Evolutionary conservation across 2,888 invertebrate genomes (phyloP).

Genomic region (Parnassius apollo): DNA sequence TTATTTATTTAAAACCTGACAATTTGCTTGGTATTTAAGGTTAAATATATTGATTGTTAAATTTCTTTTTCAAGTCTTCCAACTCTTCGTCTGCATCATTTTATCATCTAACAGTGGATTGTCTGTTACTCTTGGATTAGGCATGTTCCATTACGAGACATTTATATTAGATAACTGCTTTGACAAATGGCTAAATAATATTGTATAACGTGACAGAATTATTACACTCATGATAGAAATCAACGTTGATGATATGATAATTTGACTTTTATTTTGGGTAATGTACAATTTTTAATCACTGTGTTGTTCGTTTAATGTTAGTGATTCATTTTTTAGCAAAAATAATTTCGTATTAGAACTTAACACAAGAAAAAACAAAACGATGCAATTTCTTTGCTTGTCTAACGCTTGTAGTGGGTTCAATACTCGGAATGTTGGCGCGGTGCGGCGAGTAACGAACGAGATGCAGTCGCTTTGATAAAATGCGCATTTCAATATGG

Average conservation of each 20-base stretch:
- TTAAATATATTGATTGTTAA: no score
- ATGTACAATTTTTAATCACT: background rate
- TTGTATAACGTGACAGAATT: no score
- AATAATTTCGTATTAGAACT: background rate
- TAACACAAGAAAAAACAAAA: background rate
- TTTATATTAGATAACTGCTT: no score
- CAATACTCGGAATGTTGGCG: constrained; percentile 53
- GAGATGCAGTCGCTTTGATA: constrained; percentile 68
- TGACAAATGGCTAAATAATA: no score
- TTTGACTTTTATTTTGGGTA: background rate
- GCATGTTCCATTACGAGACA: no score
- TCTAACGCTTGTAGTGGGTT: constrained; percentile 74
- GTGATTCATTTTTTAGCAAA: background rate
- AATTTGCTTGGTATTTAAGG: no score
- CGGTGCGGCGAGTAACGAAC: constrained; percentile 65
- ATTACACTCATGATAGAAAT: no score
- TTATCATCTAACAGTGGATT: no score
- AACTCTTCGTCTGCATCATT: no score
- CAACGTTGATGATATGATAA: no score
- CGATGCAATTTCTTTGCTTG: constrained; percentile 23
- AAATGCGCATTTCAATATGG: constrained; percentile 64
- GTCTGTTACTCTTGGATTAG: no score
- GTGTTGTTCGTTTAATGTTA: background rate
- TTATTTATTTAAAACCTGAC: background rate
- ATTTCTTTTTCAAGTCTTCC: background rate